Percentiles rank a stretch among this genome's conserved stretches.
Evolutionary conservation across 2,113 vertebrate species (phyloP).

Genomic region (Excalfactoria chinensis): DNA sequence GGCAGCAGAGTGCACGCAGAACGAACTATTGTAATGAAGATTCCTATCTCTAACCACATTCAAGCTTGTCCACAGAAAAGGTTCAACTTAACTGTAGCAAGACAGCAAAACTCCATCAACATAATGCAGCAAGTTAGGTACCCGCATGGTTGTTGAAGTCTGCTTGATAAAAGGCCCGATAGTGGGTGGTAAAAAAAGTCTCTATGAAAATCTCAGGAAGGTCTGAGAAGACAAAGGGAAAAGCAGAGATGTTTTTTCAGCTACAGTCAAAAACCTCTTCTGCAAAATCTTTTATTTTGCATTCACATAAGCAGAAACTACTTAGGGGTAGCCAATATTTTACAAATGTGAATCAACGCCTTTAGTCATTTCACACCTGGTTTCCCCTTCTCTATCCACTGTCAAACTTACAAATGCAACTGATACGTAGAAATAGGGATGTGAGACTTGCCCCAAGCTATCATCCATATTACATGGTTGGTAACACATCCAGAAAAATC

Average conservation of each 20-base stretch:
- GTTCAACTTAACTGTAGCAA: neutral
- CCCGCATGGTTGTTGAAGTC: neutral
- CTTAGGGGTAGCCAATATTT: neutral
- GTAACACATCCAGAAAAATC: neutral
- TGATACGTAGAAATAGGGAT: neutral
- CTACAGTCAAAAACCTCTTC: neutral
- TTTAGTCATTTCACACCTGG: neutral
- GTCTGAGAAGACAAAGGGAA: neutral
- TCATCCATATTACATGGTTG: neutral
- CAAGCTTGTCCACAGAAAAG: neutral
- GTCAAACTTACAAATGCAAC: neutral
- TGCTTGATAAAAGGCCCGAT: neutral
- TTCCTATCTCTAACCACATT: neutral
- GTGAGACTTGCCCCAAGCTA: neutral
- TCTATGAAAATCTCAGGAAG: neutral
- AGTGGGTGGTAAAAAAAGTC: neutral
- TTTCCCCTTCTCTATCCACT: neutral
- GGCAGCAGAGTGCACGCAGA: accelerated
- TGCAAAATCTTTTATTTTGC: neutral
- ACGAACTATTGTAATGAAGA: neutral
- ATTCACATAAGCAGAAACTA: neutral
- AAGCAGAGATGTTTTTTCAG: neutral
- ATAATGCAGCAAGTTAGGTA: neutral
- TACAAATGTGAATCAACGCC: neutral
- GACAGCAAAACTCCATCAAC: neutral